phyloP scores from a whole-genome alignment of 2,797 vertebrate genomes.

The Muraenolepis orangiensis region DNA sequence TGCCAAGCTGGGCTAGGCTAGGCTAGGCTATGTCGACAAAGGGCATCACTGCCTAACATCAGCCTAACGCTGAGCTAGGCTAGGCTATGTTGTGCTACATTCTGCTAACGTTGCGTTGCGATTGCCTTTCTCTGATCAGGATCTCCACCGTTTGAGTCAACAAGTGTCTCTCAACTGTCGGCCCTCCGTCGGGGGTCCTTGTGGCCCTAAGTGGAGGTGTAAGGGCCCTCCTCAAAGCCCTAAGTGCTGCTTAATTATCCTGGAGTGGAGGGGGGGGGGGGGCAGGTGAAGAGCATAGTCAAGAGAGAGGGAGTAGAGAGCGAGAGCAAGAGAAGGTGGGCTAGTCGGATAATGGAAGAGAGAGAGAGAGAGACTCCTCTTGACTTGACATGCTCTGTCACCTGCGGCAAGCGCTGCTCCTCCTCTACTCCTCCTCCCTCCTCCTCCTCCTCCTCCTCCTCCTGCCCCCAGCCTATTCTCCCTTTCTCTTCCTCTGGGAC shows the following conservation, averaged over 20 bases:
- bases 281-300: background rate
- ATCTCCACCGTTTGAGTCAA: background rate
- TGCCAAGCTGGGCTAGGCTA: no score
- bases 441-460: constrained; percentile 22
- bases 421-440: constrained; percentile 26
- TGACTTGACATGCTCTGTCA: constrained; percentile 68
- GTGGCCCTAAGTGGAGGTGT: constrained; percentile 55
- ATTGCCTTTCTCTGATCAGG: background rate
- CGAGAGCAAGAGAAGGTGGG: constrained; percentile 25
- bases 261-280: constrained; percentile 40
- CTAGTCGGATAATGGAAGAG: background rate
- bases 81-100: no score
- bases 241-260: constrained; percentile 80
- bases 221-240: constrained; percentile 61
- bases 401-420: constrained; percentile 50
- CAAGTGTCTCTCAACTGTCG: background rate
- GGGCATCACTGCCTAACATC: background rate
- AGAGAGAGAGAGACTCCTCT: constrained; percentile 53
- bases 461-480: constrained; percentile 17
- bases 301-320: constrained; percentile 6
- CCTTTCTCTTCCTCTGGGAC: constrained; percentile 48
- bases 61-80: no score
- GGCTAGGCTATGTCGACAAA: no score
- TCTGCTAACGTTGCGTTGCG: background rate
- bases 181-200: constrained; percentile 22